Percentiles rank a stretch among this genome's conserved stretches.
Conservation (phyloP, 2,888 invertebrate genomes). For the Entomobrya proxima region DNA sequence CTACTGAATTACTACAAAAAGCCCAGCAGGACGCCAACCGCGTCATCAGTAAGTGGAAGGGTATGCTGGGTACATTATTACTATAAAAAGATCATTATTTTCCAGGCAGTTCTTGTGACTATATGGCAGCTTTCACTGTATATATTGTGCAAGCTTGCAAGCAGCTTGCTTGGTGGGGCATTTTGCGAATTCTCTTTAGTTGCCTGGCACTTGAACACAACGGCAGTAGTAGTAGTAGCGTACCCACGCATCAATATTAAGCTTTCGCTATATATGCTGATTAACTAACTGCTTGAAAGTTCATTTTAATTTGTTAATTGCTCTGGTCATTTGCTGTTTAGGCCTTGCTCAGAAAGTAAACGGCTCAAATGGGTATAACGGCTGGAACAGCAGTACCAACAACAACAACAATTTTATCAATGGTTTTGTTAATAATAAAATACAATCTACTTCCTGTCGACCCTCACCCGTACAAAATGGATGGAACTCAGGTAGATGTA, state of each 20-base stretch:
- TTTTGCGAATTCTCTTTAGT: no score
- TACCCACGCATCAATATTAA: no score
- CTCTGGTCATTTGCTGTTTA: constrained; percentile 13
- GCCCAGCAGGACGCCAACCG: constrained; percentile 80
- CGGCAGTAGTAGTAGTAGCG: no score
- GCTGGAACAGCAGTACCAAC: constrained; percentile 52
- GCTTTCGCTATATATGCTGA: no score
- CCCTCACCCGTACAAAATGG: constrained; percentile 75
- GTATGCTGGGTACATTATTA: constrained; percentile 76
- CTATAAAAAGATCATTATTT: background rate
- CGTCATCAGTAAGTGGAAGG: constrained; percentile 80
- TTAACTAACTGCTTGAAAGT: background rate
- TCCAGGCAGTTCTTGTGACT: background rate
- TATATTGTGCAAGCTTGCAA: background rate
- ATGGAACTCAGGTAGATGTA: constrained; percentile 71
- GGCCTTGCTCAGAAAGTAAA: constrained; percentile 71
- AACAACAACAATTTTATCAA: constrained; percentile 73
- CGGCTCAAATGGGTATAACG: constrained; percentile 69
- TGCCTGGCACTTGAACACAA: no score
- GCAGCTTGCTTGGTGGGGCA: background rate
- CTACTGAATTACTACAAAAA: constrained; percentile 81
- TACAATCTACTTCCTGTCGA: constrained; percentile 71
- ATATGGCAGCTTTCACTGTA: background rate
- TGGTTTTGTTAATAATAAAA: constrained; percentile 49
- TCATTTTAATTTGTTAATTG: background rate